phyloP scores from a whole-genome alignment of 2,888 invertebrate species.

The Drosophila mimetica region DNA sequence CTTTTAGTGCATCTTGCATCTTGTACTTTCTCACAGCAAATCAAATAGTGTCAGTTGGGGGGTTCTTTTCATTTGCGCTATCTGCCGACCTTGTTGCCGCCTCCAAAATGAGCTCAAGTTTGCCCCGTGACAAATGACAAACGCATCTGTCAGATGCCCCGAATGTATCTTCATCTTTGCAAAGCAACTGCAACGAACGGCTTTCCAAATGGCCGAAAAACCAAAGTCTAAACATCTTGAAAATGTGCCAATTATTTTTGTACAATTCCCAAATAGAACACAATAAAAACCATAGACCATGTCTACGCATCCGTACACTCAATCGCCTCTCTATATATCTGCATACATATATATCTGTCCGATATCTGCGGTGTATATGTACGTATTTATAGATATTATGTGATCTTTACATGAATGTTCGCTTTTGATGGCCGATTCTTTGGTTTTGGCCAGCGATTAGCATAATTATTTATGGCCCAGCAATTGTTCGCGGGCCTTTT shows the following conservation, averaged over 20 bases:
- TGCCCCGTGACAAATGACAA: constrained; percentile 31
- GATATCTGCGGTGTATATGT: constrained; percentile 5
- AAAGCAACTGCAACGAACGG: neutral
- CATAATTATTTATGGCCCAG: constrained; percentile 43
- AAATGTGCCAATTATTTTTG: constrained; percentile 71
- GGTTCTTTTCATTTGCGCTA: constrained; percentile 11
- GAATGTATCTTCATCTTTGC: constrained; percentile 5
- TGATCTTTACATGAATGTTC: constrained; percentile 46
- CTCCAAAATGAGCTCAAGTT: constrained; percentile 39
- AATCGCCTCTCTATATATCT: too few relatives aligned
- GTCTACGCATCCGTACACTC: constrained; percentile 8
- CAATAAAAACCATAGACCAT: constrained; percentile 47
- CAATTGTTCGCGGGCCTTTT: constrained; percentile 31
- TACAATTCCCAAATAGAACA: constrained; percentile 56
- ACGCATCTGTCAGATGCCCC: constrained; percentile 37
- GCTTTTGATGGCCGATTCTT: constrained; percentile 25
- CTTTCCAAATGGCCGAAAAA: constrained; percentile 42
- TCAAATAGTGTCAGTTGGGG: constrained; percentile 13
- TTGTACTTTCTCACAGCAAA: neutral
- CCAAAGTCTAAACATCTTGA: constrained; percentile 59
- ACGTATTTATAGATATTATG: constrained; percentile 53
- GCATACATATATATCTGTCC: constrained; percentile 2
- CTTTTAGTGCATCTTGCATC: neutral
- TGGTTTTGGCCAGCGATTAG: constrained; percentile 29
- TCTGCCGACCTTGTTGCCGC: constrained; percentile 36